Evolutionary conservation across 2,113 vertebrate species (phyloP).

Genomic region (Platichthys stellatus): DNA sequence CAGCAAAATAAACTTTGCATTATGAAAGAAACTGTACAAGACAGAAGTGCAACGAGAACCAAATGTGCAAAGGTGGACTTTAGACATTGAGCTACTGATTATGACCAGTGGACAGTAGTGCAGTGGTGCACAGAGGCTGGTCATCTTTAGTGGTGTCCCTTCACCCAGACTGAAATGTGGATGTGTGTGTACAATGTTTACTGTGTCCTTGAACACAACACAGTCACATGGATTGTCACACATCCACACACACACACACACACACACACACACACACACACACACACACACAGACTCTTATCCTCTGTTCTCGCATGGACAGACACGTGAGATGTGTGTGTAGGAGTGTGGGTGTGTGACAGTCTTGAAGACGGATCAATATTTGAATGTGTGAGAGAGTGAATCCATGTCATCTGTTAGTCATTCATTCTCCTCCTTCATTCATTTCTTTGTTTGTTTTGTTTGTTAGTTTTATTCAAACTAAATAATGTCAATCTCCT

Average conservation of each 20-base stretch:
- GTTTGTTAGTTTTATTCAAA: neutral
- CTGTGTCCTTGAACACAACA: slow-evolving; percentile 22
- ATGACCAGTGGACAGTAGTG: too few relatives aligned
- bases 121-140: too few relatives aligned
- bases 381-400: slow-evolving; percentile 7
- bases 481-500: neutral
- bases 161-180: slow-evolving; percentile 1
- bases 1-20: too few relatives aligned
- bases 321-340: slow-evolving; percentile 7
- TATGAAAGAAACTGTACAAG: too few relatives aligned
- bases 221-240: slow-evolving; percentile 14
- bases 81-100: too few relatives aligned
- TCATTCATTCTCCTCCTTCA: neutral
- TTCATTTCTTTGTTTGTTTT: neutral
- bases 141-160: too few relatives aligned
- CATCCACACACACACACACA: neutral
- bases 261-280: neutral
- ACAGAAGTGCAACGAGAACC: too few relatives aligned
- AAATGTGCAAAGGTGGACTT: too few relatives aligned
- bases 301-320: neutral
- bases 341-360: slow-evolving; percentile 21
- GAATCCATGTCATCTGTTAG: too few relatives aligned
- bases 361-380: slow-evolving; percentile 49
- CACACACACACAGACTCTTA: neutral
- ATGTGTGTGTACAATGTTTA: neutral